A percentile compares a stretch with the other conserved stretches of the same genome.
Conservation (phyloP, 2,888 invertebrate species). For the Smittia aterrima region DNA sequence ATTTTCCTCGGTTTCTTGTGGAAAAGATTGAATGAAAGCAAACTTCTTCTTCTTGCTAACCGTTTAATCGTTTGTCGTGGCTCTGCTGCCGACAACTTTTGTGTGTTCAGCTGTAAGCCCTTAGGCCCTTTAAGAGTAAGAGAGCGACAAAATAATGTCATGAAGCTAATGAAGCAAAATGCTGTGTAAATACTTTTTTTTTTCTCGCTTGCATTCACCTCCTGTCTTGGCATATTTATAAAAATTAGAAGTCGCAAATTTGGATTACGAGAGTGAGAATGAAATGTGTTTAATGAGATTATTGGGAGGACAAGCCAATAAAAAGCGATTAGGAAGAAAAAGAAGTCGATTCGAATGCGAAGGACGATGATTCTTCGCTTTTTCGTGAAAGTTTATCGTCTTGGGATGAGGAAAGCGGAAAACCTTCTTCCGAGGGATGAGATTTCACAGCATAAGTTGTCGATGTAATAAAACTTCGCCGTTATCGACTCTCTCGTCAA, state of each 20-base stretch:
- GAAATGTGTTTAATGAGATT: not conserved
- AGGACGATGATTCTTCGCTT: not conserved
- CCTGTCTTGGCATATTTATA: not conserved
- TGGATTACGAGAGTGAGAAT: not conserved
- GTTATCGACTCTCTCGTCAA: not conserved
- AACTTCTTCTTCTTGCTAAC: not conserved
- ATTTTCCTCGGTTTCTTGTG: too few species aligned
- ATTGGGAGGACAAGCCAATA: not conserved
- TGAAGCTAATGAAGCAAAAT: not conserved
- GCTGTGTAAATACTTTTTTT: not conserved
- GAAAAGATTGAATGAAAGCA: not conserved
- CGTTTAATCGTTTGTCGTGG: too few species aligned
- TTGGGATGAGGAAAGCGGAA: not conserved
- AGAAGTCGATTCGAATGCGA: not conserved
- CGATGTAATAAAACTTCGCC: not conserved
- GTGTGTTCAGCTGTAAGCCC: too few species aligned
- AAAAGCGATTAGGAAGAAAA: not conserved
- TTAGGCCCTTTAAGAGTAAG: not conserved
- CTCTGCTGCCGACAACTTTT: too few species aligned
- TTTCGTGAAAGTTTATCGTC: not conserved
- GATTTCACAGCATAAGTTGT: conserved; percentile 2
- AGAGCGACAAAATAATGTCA: not conserved
- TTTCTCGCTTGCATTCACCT: not conserved
- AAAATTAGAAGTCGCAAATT: not conserved
- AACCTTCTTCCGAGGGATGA: not conserved